A percentile compares a stretch with the other conserved stretches of the same genome.
Evolutionary conservation across 1,140 invertebrate species (phyloP).

Genomic region (Drosophila nasuta): DNA sequence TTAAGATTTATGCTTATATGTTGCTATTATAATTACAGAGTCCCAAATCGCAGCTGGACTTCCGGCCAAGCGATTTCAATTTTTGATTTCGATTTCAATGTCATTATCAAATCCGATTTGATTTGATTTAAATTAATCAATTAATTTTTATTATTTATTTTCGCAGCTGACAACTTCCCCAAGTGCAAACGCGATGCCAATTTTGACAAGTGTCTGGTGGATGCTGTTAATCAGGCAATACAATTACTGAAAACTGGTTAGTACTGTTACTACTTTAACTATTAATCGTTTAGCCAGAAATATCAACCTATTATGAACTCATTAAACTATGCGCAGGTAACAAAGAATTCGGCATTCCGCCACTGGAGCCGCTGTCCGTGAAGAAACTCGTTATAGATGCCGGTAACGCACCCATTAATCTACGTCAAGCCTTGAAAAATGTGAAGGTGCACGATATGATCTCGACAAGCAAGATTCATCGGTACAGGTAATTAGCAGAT

Average conservation of each 20-base stretch:
- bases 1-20: conserved; percentile 12
- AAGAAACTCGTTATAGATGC: conserved; percentile 82
- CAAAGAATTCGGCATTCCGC: conserved; percentile 80
- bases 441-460: conserved; percentile 86
- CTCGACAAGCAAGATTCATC: conserved; percentile 79
- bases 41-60: conserved; percentile 29
- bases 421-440: conserved; percentile 86
- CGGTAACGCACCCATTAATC: conserved; percentile 85
- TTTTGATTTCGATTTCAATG: conserved; percentile 56
- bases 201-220: conserved; percentile 83
- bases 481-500: conserved; percentile 68
- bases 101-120: conserved; percentile 50
- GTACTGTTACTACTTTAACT: conserved; percentile 11
- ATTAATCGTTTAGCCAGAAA: neutral
- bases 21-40: conserved; percentile 66
- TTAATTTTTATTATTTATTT: conserved; percentile 20
- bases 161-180: conserved; percentile 66
- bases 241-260: conserved; percentile 73
- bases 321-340: conserved; percentile 72
- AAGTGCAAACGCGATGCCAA: conserved; percentile 81
- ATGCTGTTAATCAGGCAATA: conserved; percentile 79
- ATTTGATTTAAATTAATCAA: conserved; percentile 4
- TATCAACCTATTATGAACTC: conserved; percentile 17
- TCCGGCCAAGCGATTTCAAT: conserved; percentile 52
- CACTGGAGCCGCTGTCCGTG: conserved; percentile 81